Evolutionary conservation across 2,888 invertebrate genomes (phyloP).

Genomic region (Gymnocheta viridis): DNA sequence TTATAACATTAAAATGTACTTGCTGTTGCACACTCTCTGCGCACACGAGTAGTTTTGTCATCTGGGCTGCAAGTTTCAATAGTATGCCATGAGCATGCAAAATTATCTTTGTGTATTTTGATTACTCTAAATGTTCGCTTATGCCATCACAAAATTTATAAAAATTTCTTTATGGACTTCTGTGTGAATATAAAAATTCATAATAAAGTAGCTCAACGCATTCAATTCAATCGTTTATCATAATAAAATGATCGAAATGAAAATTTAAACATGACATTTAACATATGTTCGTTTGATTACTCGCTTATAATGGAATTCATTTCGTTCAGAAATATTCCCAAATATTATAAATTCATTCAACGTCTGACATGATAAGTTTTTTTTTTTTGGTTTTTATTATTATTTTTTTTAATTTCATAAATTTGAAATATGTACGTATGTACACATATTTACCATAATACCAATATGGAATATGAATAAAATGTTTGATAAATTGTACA

Average conservation of each 20-base stretch:
- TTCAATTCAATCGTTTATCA: constrained; percentile 67
- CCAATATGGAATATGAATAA: constrained; percentile 47
- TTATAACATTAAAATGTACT: constrained; percentile 31
- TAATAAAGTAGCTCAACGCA: constrained; percentile 60
- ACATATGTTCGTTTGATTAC: constrained; percentile 64
- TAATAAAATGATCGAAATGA: constrained; percentile 69
- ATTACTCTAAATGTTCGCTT: constrained; percentile 4
- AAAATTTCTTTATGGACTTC: constrained; percentile 27
- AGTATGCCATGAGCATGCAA: constrained; percentile 50
- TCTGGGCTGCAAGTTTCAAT: constrained; percentile 16
- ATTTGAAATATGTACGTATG: constrained; percentile 56
- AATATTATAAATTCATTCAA: constrained; percentile 66
- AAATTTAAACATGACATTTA: constrained; percentile 68
- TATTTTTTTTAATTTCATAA: constrained; percentile 59
- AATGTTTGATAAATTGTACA: constrained; percentile 36
- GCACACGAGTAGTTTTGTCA: neutral
- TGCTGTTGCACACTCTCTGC: constrained; percentile 11
- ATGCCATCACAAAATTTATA: neutral
- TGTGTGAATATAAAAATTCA: constrained; percentile 54
- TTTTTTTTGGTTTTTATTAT: neutral
- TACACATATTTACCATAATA: constrained; percentile 30
- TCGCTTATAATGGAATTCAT: constrained; percentile 39
- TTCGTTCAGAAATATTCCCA: constrained; percentile 48
- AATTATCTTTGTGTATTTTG: constrained; percentile 17
- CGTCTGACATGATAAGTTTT: constrained; percentile 63